Evolutionary conservation across 1,140 invertebrate genomes (phyloP).

Genomic region (Drosophila dunni): DNA sequence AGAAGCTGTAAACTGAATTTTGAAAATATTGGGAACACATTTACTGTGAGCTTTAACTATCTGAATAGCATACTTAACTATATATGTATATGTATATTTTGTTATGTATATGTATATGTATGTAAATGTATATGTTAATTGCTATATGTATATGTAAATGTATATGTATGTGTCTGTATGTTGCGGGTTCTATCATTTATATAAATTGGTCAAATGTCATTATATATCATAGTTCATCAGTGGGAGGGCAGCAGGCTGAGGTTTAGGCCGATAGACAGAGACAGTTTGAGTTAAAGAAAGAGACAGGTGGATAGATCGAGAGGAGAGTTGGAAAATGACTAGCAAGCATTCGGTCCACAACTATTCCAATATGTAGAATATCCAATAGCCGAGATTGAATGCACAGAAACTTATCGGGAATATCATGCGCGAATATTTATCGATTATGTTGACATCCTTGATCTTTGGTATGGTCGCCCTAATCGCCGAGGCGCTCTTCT

Average conservation of each 20-base stretch:
- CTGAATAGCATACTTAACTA: constrained; percentile 50
- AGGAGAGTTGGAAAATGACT: neutral
- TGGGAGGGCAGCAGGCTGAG: constrained; percentile 35
- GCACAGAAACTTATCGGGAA: constrained; percentile 97
- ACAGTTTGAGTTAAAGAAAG: neutral
- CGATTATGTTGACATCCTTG: constrained; percentile 98
- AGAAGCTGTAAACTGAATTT: constrained; percentile 17
- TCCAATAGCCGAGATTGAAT: constrained; percentile 97
- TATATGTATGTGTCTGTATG: constrained; percentile 23
- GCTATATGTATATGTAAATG: constrained; percentile 18
- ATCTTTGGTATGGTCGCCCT: constrained; percentile 94
- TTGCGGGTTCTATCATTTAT: constrained; percentile 42
- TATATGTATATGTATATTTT: constrained; percentile 31
- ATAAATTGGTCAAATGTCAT: constrained; percentile 55
- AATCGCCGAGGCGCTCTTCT: constrained; percentile 91
- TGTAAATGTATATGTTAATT: constrained; percentile 14
- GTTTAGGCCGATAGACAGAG: neutral
- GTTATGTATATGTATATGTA: constrained; percentile 29
- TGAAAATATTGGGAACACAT: constrained; percentile 29
- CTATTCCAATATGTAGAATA: constrained; percentile 93
- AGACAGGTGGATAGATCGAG: neutral
- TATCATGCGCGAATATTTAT: constrained; percentile 96
- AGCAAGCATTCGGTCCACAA: neutral
- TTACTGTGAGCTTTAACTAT: constrained; percentile 46
- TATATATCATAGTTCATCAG: constrained; percentile 40